phyloP scores from a whole-genome alignment of 2,797 vertebrate species.

The Xerus rutilus region DNA sequence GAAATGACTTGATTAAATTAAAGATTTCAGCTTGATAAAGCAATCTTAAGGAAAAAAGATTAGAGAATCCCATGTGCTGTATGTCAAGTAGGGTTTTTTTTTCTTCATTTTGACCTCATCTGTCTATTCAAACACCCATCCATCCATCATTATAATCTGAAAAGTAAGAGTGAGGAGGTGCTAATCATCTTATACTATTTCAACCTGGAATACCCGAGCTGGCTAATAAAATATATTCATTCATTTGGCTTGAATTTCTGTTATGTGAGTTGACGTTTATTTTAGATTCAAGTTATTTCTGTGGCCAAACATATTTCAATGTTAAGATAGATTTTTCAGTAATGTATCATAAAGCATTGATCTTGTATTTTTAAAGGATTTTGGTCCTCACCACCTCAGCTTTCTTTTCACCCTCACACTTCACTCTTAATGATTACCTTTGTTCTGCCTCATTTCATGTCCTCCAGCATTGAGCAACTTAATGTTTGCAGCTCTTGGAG shows the following conservation, averaged over 20 bases:
- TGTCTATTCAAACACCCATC: too few relatives aligned
- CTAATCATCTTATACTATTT: background rate
- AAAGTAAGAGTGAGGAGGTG: background rate
- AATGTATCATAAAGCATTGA: background rate
- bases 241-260: background rate
- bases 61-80: background rate
- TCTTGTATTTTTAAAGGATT: background rate
- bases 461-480: background rate
- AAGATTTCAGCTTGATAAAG: conserved; percentile 28
- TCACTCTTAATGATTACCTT: background rate
- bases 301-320: background rate
- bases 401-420: background rate
- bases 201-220: background rate
- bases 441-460: background rate
- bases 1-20: background rate
- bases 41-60: background rate
- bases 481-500: conserved; percentile 13
- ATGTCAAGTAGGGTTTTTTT: background rate
- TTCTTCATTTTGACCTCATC: background rate
- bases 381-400: background rate
- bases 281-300: conserved; percentile 44
- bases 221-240: background rate
- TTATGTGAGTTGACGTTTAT: conserved; percentile 16
- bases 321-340: conserved; percentile 33
- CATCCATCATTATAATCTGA: background rate